A percentile compares a stretch with the other conserved stretches of the same genome.
Evolutionary conservation across 2,113 vertebrate genomes (phyloP).

Genomic region (Gobio gobio): DNA sequence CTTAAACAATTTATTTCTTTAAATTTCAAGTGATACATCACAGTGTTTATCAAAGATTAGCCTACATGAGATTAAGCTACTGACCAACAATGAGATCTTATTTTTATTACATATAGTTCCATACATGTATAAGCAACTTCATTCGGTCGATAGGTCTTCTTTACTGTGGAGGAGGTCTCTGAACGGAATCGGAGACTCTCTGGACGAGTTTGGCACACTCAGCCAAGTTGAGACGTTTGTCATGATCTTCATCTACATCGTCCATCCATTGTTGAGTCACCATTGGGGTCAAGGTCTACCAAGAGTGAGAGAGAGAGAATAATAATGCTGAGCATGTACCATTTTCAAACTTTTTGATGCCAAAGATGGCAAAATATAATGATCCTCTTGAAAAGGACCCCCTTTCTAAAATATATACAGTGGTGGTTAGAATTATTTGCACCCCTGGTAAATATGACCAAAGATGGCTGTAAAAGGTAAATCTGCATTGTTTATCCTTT

Average conservation of each 20-base stretch:
- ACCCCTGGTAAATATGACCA: too few relatives aligned
- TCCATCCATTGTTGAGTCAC: slow-evolving; percentile 8
- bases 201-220: slow-evolving; percentile 42
- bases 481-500: too few relatives aligned
- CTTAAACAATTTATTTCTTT: not conserved
- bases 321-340: not conserved
- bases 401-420: not conserved
- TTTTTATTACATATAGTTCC: not conserved
- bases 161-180: not conserved
- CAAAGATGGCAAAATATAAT: not conserved
- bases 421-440: too few relatives aligned
- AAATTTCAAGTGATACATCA: not conserved
- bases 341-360: not conserved
- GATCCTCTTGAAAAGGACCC: too few relatives aligned
- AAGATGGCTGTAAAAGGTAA: too few relatives aligned
- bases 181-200: not conserved
- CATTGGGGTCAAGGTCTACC: slow-evolving; percentile 9
- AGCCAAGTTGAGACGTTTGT: not conserved
- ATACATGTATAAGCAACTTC: not conserved
- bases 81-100: not conserved
- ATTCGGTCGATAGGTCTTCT: not conserved
- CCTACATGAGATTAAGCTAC: not conserved
- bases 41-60: not conserved
- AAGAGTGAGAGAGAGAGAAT: slow-evolving; percentile 10
- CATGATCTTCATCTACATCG: slow-evolving; percentile 16